phyloP scores from a whole-genome alignment of 2,888 invertebrate species.

The Calliopum simillimum region DNA sequence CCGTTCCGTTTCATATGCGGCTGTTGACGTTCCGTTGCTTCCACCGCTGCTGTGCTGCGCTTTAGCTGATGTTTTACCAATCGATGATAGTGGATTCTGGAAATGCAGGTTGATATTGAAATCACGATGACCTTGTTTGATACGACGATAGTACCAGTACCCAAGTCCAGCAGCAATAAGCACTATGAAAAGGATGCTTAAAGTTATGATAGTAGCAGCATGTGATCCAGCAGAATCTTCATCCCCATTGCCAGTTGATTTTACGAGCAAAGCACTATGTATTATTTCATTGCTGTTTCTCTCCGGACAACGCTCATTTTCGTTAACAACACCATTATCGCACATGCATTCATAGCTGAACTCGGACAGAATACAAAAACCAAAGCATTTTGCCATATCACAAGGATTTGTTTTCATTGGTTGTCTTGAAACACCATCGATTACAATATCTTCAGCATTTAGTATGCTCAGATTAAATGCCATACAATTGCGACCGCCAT shows the following conservation, averaged over 20 bases:
- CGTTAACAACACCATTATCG: constrained; percentile 64
- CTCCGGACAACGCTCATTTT: constrained; percentile 60
- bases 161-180: constrained; percentile 49
- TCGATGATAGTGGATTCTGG: constrained; percentile 66
- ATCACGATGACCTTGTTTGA: constrained; percentile 69
- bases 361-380: constrained; percentile 73
- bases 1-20: constrained; percentile 48
- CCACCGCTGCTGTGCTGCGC: constrained; percentile 36
- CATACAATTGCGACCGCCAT: constrained; percentile 69
- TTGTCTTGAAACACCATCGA: constrained; percentile 72
- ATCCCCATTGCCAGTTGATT: not conserved
- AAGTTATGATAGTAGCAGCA: constrained; percentile 41
- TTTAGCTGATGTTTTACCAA: constrained; percentile 38
- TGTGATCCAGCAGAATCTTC: constrained; percentile 32
- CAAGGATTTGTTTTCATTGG: constrained; percentile 70
- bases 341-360: constrained; percentile 71
- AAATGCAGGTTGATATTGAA: constrained; percentile 67
- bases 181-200: constrained; percentile 43
- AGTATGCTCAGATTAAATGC: constrained; percentile 67
- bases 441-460: constrained; percentile 69
- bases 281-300: constrained; percentile 50
- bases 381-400: constrained; percentile 69
- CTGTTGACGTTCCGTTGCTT: constrained; percentile 41
- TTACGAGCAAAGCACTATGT: constrained; percentile 39
- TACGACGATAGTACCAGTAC: constrained; percentile 60